A percentile compares a stretch with the other conserved stretches of the same genome.
These are phyloP conservation scores for Leptoteleia sp. DNA, from an alignment of 1,140 invertebrate species.

Conservation along the genomic window DNA sequence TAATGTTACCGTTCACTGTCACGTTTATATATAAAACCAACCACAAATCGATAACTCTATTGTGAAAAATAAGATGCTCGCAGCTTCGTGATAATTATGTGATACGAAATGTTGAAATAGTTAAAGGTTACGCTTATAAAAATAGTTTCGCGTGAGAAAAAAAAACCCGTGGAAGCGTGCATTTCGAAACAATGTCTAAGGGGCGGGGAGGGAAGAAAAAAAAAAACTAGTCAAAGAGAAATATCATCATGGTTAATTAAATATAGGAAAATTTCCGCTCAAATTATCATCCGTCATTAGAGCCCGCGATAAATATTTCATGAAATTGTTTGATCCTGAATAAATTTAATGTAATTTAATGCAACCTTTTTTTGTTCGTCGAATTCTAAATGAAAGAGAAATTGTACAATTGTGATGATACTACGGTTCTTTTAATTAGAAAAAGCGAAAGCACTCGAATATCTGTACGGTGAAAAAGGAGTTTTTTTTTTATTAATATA, in stretches of 20 bases:
- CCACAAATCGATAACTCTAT: constrained; percentile 24
- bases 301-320: no score
- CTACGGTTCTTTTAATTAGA: no score
- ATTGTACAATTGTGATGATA: no score
- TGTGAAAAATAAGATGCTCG: constrained; percentile 15
- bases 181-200: constrained; percentile 1
- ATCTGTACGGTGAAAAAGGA: no score
- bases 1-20: constrained; percentile 38
- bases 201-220: background rate
- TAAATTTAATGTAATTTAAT: no score
- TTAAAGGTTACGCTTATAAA: constrained; percentile 45
- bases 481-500: no score
- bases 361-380: no score
- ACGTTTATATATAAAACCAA: constrained; percentile 23
- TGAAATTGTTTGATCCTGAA: no score
- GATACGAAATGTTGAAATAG: constrained; percentile 35
- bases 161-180: constrained; percentile 12
- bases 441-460: no score
- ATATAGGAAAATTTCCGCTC: no score
- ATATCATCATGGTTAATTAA: background rate
- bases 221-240: background rate
- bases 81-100: constrained; percentile 10
- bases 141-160: constrained; percentile 7
- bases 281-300: no score
- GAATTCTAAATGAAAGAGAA: no score